Percentiles rank a stretch among this genome's conserved stretches.
These are phyloP conservation scores for Helostoma temminkii DNA, from an alignment of 2,797 vertebrate genomes.

Conservation along the genomic window DNA sequence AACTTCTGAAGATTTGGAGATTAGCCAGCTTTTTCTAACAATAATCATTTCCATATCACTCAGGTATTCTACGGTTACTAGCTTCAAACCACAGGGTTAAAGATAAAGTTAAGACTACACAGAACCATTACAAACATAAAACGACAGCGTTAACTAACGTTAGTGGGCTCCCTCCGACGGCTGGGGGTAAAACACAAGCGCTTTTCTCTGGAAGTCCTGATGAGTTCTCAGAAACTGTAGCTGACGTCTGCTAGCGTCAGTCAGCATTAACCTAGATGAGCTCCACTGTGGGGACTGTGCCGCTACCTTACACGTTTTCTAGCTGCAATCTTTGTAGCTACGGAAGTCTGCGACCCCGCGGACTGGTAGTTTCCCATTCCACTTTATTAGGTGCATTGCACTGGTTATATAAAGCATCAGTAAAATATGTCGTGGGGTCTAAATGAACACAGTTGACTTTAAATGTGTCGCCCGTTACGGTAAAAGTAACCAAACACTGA, in stretches of 20 bases:
- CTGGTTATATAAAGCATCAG: not conserved
- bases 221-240: constrained; percentile 79
- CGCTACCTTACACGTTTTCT: constrained; percentile 69
- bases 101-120: constrained; percentile 28
- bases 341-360: constrained; percentile 68
- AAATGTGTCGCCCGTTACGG: not conserved
- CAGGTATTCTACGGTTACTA: not conserved
- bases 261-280: constrained; percentile 54
- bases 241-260: constrained; percentile 73
- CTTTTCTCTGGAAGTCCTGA: constrained; percentile 74
- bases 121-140: constrained; percentile 4
- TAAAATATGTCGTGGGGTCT: not conserved
- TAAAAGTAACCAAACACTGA: constrained; percentile 1
- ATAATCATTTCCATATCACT: not conserved
- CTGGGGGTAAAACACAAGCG: constrained; percentile 59
- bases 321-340: constrained; percentile 60
- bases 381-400: not conserved
- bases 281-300: constrained; percentile 28
- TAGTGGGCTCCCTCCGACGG: constrained; percentile 17
- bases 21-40: too few relatives aligned
- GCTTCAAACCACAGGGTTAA: not conserved
- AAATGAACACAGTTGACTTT: not conserved
- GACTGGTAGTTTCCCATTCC: constrained; percentile 20
- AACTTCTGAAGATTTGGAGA: too few relatives aligned
- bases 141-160: too few relatives aligned